Percentiles rank a stretch among this genome's conserved stretches.
phyloP scores from a whole-genome alignment of 2,113 vertebrate species.

The Aramus guarauna region DNA sequence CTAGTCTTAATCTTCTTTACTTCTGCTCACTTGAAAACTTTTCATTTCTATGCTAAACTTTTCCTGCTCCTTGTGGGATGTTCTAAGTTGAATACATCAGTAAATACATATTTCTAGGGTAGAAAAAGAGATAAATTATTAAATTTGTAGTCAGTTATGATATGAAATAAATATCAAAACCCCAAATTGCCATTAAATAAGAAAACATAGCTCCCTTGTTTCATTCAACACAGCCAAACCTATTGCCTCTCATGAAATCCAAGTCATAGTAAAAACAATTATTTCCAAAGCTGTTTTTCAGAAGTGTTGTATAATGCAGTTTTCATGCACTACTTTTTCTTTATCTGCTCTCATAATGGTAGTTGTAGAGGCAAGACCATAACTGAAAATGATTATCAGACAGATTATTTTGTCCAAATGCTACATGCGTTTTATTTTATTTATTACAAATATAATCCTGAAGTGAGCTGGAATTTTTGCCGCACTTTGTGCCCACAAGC shows the following conservation, averaged over 20 bases:
- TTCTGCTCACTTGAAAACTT: background rate
- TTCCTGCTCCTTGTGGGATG: background rate
- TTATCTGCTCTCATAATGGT: background rate
- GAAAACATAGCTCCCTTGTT: background rate
- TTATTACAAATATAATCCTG: background rate
- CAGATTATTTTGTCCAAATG: background rate
- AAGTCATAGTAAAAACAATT: background rate
- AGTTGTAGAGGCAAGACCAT: background rate
- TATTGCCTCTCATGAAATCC: background rate
- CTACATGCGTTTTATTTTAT: background rate
- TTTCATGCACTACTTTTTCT: background rate
- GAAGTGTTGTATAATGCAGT: fast-evolving
- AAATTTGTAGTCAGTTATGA: background rate
- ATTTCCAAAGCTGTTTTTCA: background rate
- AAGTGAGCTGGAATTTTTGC: background rate
- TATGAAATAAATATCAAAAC: background rate
- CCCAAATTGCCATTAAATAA: background rate
- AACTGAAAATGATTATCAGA: background rate
- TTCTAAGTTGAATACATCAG: background rate
- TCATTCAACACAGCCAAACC: background rate
- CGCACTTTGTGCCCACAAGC: background rate
- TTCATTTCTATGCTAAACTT: background rate
- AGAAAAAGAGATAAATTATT: background rate
- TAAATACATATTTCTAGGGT: background rate
- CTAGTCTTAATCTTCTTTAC: background rate